Conservation (phyloP, 2,888 invertebrate species). For the Scelioninae gen. 2 region DNA sequence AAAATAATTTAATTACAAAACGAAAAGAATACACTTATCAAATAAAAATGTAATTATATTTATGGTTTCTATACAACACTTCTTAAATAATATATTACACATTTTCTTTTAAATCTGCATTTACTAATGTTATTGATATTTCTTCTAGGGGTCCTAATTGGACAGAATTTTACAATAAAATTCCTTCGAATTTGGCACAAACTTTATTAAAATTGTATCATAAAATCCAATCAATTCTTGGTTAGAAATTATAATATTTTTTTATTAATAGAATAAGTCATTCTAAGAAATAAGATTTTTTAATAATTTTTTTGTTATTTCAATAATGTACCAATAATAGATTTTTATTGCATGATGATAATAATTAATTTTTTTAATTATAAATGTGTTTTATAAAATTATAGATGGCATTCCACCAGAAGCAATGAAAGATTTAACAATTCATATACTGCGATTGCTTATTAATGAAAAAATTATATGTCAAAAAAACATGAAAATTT, state of each 20-base stretch:
- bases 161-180: constrained; percentile 76
- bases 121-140: too few species aligned
- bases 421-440: constrained; percentile 80
- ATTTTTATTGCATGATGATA: too few species aligned
- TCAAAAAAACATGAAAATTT: constrained; percentile 77
- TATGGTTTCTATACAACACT: neutral
- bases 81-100: neutral
- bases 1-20: constrained; percentile 72
- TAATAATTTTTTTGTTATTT: too few species aligned
- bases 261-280: too few species aligned
- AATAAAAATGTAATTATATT: constrained; percentile 71
- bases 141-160: constrained; percentile 76
- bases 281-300: too few species aligned
- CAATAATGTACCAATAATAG: too few species aligned
- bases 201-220: constrained; percentile 73
- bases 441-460: constrained; percentile 80
- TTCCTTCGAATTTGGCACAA: constrained; percentile 73
- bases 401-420: constrained; percentile 77
- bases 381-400: constrained; percentile 38
- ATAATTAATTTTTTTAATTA: too few species aligned
- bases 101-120: neutral
- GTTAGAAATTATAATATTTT: constrained; percentile 57
- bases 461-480: constrained; percentile 79
- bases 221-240: constrained; percentile 67
- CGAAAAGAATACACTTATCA: constrained; percentile 74